phyloP scores from a whole-genome alignment of 2,113 vertebrate species.

The Ptilorrhoa leucosticta region DNA sequence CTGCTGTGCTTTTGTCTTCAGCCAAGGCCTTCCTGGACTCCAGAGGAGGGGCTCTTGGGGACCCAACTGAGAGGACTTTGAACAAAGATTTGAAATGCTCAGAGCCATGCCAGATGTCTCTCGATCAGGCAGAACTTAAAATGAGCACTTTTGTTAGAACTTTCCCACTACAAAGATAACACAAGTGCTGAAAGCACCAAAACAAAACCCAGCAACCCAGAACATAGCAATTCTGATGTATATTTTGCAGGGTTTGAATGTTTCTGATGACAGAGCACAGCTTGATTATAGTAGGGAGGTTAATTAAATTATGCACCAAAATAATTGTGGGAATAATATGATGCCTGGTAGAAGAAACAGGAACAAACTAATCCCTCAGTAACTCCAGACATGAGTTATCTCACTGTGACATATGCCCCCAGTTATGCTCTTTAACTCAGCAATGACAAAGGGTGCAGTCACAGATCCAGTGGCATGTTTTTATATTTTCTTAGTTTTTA shows the following conservation, averaged over 20 bases:
- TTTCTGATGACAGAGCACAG: background rate
- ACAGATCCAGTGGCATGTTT: background rate
- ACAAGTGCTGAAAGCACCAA: background rate
- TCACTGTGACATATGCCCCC: background rate
- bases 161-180: background rate
- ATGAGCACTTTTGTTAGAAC: background rate
- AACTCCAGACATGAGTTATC: background rate
- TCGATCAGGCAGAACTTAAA: background rate
- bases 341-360: background rate
- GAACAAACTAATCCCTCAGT: background rate
- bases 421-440: background rate
- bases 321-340: background rate
- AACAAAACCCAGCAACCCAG: background rate
- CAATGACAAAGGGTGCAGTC: background rate
- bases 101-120: background rate
- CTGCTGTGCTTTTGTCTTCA: background rate
- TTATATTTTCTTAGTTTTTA: constrained; percentile 20
- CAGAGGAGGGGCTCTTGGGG: background rate
- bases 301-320: constrained; percentile 49
- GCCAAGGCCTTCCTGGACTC: background rate
- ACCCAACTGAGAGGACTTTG: background rate
- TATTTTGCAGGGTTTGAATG: background rate
- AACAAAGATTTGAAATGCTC: background rate
- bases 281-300: background rate
- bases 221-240: background rate